These are phyloP conservation scores for Furcula furcula DNA, from an alignment of 2,888 invertebrate species.

Conservation along the genomic window DNA sequence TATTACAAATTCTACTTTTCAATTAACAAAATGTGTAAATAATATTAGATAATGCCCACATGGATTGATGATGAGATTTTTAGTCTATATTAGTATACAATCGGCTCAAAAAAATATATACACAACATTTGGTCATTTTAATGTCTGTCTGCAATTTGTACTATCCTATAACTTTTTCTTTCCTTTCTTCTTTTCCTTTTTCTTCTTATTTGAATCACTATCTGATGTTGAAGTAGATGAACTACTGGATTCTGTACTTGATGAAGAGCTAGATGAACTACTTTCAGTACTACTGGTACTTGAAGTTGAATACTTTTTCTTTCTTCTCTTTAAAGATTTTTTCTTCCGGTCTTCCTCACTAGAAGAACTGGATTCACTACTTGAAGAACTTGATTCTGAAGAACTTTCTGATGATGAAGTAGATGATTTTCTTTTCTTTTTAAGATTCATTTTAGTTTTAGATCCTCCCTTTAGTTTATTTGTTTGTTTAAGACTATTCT, in stretches of 20 bases:
- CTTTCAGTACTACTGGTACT: slow-evolving; percentile 53
- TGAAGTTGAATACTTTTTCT: slow-evolving; percentile 55
- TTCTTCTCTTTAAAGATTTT: slow-evolving; percentile 43
- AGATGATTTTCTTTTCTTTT: slow-evolving; percentile 58
- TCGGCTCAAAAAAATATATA: slow-evolving; percentile 2
- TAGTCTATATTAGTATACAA: not conserved
- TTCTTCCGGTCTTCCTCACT: slow-evolving; percentile 56
- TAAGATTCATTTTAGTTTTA: slow-evolving; percentile 24
- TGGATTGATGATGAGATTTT: slow-evolving; percentile 12
- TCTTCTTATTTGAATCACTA: slow-evolving; percentile 50
- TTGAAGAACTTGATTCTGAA: slow-evolving; percentile 58
- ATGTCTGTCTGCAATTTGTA: slow-evolving; percentile 6
- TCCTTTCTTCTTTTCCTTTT: slow-evolving; percentile 43
- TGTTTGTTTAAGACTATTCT: slow-evolving; percentile 41
- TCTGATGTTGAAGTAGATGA: slow-evolving; percentile 57
- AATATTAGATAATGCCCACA: slow-evolving; percentile 30
- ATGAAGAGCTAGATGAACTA: slow-evolving; percentile 47
- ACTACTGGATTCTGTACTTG: slow-evolving; percentile 52
- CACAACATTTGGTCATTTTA: slow-evolving; percentile 5
- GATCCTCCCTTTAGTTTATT: slow-evolving; percentile 18
- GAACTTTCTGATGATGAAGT: slow-evolving; percentile 61
- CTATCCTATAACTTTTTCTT: slow-evolving; percentile 41
- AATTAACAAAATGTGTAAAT: too few species aligned
- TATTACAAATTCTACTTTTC: too few species aligned
- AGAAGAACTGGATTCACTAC: slow-evolving; percentile 61